phyloP scores from a whole-genome alignment of 2,888 invertebrate species.

The Lobophora halterata region DNA sequence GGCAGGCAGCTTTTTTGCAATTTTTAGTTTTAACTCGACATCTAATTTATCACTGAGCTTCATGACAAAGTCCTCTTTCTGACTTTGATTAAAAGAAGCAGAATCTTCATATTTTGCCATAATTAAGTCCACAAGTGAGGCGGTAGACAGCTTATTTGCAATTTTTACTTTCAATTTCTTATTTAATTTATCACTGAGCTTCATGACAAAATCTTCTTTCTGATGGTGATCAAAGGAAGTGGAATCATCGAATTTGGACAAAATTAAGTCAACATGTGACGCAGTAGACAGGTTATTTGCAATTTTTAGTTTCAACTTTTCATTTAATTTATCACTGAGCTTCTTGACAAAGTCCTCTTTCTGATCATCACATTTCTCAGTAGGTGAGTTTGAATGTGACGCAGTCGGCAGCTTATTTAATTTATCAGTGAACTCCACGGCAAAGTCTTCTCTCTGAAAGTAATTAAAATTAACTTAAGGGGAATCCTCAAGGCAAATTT shows the following conservation, averaged over 20 bases:
- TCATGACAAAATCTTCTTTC: slow-evolving; percentile 49
- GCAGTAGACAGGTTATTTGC: slow-evolving; percentile 45
- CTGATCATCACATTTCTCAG: no score
- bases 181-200: slow-evolving; percentile 44
- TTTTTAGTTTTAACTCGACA: slow-evolving; percentile 36
- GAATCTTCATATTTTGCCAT: slow-evolving; percentile 40
- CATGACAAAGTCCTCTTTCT: slow-evolving; percentile 50
- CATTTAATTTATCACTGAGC: slow-evolving; percentile 44
- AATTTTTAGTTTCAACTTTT: slow-evolving; percentile 40
- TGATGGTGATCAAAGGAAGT: no score
- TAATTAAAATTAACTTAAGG: slow-evolving; percentile 3
- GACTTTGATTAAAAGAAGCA: no score
- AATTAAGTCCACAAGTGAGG: slow-evolving; percentile 38
- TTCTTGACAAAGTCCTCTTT: slow-evolving; percentile 49
- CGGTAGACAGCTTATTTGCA: slow-evolving; percentile 44
- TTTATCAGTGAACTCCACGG: no score
- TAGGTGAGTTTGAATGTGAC: no score
- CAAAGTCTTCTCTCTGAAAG: slow-evolving; percentile 63
- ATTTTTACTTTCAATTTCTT: slow-evolving; percentile 40
- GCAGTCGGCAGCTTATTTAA: no score
- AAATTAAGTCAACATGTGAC: no score
- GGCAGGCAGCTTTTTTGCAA: slow-evolving; percentile 47
- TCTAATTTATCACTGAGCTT: slow-evolving; percentile 45
- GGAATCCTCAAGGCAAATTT: no score
- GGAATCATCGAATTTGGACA: no score